Conservation (phyloP, 2,888 invertebrate species). For the Nymphalis c-album region DNA sequence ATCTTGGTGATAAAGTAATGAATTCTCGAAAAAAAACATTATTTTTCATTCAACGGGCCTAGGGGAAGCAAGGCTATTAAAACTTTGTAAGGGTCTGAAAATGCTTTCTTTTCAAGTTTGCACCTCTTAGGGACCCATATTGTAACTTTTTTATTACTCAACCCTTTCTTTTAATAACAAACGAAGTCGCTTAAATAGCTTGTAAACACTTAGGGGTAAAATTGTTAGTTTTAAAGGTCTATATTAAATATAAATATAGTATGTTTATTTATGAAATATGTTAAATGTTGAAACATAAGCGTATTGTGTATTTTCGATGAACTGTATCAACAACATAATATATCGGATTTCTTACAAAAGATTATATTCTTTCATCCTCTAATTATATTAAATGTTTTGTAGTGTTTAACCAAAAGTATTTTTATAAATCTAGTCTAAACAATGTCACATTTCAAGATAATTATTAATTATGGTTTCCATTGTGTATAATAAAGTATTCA, state of each 20-base stretch:
- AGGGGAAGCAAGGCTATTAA: conserved; percentile 27
- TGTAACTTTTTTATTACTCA: conserved; percentile 39
- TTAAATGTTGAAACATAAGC: too few species aligned
- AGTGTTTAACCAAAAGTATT: too few species aligned
- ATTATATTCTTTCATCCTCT: too few species aligned
- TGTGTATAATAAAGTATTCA: too few species aligned
- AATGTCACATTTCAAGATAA: too few species aligned
- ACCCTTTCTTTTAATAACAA: conserved; percentile 32
- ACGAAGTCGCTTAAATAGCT: conserved; percentile 9
- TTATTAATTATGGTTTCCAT: too few species aligned
- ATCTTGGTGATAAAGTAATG: not conserved
- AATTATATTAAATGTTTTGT: too few species aligned
- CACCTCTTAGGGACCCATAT: conserved; percentile 21
- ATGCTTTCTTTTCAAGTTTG: conserved; percentile 35
- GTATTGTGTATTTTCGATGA: too few species aligned
- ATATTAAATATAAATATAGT: not conserved
- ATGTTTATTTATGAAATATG: too few species aligned
- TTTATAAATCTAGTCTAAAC: too few species aligned
- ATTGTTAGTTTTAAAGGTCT: not conserved
- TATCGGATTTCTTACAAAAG: too few species aligned
- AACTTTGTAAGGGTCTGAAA: conserved; percentile 32
- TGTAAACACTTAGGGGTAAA: not conserved
- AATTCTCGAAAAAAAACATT: conserved; percentile 7
- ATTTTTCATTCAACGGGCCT: conserved; percentile 6
- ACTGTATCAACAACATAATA: too few species aligned